A percentile compares a stretch with the other conserved stretches of the same genome.
phyloP scores from a whole-genome alignment of 2,113 vertebrate species.

The Oriolus oriolus region DNA sequence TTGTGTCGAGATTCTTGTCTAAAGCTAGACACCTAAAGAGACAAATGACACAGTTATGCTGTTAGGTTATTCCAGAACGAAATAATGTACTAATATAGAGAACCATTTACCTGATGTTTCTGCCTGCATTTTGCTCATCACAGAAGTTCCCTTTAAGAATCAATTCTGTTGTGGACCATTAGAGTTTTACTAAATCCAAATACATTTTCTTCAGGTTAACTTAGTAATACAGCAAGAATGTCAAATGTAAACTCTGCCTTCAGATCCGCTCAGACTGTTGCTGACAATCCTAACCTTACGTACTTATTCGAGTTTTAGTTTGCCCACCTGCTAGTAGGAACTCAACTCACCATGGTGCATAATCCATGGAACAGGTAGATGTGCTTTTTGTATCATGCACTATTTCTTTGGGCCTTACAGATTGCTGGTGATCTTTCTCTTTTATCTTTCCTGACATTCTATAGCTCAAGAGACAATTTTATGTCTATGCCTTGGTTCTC shows the following conservation, averaged over 20 bases:
- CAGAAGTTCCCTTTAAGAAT: neutral
- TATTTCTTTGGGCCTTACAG: neutral
- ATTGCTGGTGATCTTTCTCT: neutral
- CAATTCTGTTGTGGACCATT: neutral
- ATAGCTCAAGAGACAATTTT: neutral
- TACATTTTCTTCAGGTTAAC: neutral
- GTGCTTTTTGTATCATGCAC: neutral
- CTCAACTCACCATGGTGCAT: fast-evolving
- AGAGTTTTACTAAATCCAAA: neutral
- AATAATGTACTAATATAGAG: neutral
- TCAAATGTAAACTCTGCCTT: neutral
- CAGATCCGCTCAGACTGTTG: neutral
- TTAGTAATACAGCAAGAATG: neutral
- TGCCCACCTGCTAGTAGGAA: neutral
- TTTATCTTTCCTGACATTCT: neutral
- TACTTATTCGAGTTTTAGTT: neutral
- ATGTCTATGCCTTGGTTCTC: neutral
- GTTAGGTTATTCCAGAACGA: neutral
- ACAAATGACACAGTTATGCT: neutral
- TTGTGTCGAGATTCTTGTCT: neutral
- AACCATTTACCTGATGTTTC: neutral
- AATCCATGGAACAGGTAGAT: neutral
- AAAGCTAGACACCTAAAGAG: neutral
- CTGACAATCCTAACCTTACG: neutral
- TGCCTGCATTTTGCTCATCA: neutral